phyloP scores from a whole-genome alignment of 2,113 vertebrate species.

The Arizona elegans region DNA sequence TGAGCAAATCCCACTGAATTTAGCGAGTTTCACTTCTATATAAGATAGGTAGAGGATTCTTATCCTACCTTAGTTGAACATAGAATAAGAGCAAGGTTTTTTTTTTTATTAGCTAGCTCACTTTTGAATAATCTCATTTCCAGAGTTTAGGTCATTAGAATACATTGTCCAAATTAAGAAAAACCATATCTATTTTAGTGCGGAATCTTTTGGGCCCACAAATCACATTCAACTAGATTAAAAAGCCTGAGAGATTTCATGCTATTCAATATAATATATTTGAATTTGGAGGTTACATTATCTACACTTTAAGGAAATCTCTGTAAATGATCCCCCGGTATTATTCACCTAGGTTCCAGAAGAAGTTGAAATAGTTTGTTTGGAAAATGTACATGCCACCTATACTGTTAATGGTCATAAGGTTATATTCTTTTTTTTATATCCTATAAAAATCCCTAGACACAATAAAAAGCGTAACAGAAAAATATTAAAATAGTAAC shows the following conservation, averaged over 20 bases:
- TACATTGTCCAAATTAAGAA: neutral
- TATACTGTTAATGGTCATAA: neutral
- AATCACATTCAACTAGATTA: neutral
- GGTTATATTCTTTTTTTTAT: neutral
- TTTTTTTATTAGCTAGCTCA: neutral
- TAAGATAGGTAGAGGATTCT: neutral
- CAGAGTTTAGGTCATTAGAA: neutral
- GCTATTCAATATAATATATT: neutral
- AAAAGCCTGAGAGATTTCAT: neutral
- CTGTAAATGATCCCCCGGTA: neutral
- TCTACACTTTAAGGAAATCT: neutral
- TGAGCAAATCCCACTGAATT: neutral
- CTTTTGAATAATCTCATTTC: neutral
- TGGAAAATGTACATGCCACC: neutral
- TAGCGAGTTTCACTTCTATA: neutral
- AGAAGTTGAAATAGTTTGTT: neutral
- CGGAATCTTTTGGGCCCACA: neutral
- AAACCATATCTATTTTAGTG: neutral
- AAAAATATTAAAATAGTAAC: neutral
- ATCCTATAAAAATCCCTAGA: neutral
- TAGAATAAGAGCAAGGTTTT: neutral
- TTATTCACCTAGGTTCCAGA: neutral
- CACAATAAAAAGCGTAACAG: neutral
- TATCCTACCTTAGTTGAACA: neutral
- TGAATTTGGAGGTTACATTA: neutral